Percentiles rank a stretch among this genome's conserved stretches.
Conservation (phyloP, 2,797 vertebrate species). For the Tiaroga cobitis region DNA sequence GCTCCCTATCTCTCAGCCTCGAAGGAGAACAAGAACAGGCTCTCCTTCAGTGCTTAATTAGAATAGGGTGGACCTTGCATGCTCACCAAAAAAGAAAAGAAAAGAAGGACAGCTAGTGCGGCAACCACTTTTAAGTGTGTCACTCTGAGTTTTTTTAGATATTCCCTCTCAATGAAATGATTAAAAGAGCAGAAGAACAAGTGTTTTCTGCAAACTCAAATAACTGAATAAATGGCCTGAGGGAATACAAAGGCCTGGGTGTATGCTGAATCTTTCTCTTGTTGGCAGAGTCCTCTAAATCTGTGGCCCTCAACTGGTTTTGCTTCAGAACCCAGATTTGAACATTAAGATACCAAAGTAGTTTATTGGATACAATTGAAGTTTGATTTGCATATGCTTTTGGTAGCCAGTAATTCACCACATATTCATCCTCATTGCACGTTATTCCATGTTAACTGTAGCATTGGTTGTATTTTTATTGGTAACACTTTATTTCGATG, state of each 20-base stretch:
- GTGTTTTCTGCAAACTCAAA: neutral
- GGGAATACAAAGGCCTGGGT: neutral
- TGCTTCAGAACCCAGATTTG: neutral
- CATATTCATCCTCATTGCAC: neutral
- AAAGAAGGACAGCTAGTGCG: slow-evolving; percentile 26
- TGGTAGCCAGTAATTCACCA: neutral
- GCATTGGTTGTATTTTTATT: neutral
- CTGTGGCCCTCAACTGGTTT: neutral
- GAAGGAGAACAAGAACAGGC: slow-evolving; percentile 18
- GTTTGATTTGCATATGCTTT: neutral
- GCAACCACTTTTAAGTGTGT: slow-evolving; percentile 25
- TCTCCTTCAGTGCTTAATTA: slow-evolving; percentile 42
- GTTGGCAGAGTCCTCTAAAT: neutral
- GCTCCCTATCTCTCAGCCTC: slow-evolving; percentile 12
- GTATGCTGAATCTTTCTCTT: neutral
- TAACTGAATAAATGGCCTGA: neutral
- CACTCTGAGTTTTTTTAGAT: slow-evolving; percentile 43
- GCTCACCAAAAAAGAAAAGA: neutral
- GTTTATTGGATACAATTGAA: neutral
- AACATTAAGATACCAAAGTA: neutral
- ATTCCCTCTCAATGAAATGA: neutral
- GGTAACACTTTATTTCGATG: too few relatives aligned
- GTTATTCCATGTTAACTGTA: neutral
- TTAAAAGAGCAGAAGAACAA: slow-evolving; percentile 26
- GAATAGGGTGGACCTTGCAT: neutral